Evolutionary conservation across 2,797 vertebrate genomes (phyloP).

Genomic region (Pantherophis vulpinus): DNA sequence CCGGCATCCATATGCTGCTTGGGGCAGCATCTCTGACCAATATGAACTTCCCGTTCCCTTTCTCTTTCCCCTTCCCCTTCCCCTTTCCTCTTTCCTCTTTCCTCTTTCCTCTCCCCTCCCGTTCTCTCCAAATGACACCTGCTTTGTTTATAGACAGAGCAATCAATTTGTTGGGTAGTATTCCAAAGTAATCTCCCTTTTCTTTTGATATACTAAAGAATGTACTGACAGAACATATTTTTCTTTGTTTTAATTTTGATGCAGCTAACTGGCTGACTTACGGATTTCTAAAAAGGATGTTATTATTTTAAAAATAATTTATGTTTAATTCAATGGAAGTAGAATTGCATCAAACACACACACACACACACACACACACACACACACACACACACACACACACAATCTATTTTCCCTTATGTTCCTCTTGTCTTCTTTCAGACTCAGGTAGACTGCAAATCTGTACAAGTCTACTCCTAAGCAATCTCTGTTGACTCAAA

Average conservation of each 20-base stretch:
- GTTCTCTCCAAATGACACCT: background rate
- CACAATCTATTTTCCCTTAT: conserved; percentile 33
- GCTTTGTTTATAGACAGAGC: background rate
- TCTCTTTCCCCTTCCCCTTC: too few relatives aligned
- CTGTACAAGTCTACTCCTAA: background rate
- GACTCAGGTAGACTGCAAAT: background rate
- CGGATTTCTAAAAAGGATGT: conserved; percentile 2
- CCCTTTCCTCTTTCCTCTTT: too few relatives aligned
- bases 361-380: background rate
- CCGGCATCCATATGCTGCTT: background rate
- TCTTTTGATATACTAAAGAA: background rate
- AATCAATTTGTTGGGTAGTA: background rate
- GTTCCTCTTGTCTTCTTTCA: conserved; percentile 31
- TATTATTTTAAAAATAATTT: background rate
- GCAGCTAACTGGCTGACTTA: conserved; percentile 28
- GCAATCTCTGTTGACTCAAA: background rate
- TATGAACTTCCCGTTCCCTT: background rate
- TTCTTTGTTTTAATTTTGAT: conserved; percentile 22
- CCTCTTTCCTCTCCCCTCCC: background rate
- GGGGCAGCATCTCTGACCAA: background rate
- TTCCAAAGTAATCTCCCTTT: background rate
- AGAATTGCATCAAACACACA: background rate
- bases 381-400: conserved; percentile 11
- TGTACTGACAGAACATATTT: conserved; percentile 1
- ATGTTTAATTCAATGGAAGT: background rate